Base-by-base conservation (phyloP, 2,797 vertebrate genomes). In the Tangara arthus region DNA sequence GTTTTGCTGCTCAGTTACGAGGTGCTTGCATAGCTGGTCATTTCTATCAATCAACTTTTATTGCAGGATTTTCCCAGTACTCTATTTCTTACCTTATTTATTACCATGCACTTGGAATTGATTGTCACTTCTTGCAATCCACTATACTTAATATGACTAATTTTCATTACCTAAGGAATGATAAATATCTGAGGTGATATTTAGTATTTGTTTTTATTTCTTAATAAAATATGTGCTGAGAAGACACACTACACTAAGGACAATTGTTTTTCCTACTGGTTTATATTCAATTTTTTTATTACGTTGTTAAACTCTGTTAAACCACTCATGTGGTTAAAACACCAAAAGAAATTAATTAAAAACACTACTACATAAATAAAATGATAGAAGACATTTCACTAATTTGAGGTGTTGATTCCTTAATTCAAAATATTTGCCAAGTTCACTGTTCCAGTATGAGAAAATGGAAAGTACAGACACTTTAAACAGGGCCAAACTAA, bases 251-350 rank as follows among this genome's bases (percentile, higher is more conserved):
- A 59, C 37, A 59, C 15, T 57, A 89, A 95, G 34, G 41, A 44
- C 92, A 93, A 95, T 76, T 81, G 61, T 78, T 97, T 93, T 95
- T 91, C 8, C 59, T 82, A 35, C 52, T 87, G 14, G 15, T 87
- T 96, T 85, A 42, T 93, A 72, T 94, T 90, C 34, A 82, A 4
- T 4, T 11, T 71, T 86, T 77, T 69, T 70, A 75, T 59, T 34
- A 78, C 28, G 47, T 65, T 79, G n/a, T 87, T 82, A 81, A 92
- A 57, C 12, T 87, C 8, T 76, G 34, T 27, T 59, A 37, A 59
- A 12, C 56, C 56, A 19, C 16, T 59, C 34, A 27, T 12, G 24
- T 37, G 17, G 24, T 59, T 89, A 44, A 81, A 79, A 20, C 23
- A 69, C 34, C 0, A 0, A 50, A 92, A 95, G 27, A 28, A 3